phyloP scores from a whole-genome alignment of 2,113 vertebrate species.

The Triplophysa dalaica region DNA sequence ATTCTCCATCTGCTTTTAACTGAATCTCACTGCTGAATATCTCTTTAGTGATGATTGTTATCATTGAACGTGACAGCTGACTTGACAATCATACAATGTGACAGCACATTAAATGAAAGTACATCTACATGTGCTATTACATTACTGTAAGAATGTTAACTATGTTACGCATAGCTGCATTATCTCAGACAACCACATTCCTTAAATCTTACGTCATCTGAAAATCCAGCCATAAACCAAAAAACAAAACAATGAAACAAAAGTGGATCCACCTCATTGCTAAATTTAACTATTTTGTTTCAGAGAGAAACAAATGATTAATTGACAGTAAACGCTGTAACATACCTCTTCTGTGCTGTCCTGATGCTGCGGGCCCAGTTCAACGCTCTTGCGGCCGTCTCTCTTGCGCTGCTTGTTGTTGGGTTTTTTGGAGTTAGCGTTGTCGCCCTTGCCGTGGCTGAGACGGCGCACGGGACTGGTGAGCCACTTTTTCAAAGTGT shows the following conservation, averaged over 20 bases:
- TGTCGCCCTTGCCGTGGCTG: constrained; percentile 92
- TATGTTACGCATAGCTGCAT: neutral
- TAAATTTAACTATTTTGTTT: too few species aligned
- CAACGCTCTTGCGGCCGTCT: constrained; percentile 82
- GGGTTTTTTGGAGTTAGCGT: constrained; percentile 86
- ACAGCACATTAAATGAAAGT: neutral
- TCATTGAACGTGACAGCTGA: too few species aligned
- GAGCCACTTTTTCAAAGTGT: constrained; percentile 96
- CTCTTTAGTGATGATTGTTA: too few species aligned
- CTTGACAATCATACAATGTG: too few species aligned
- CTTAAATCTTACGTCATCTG: neutral
- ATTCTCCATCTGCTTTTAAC: too few species aligned
- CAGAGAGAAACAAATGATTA: neutral
- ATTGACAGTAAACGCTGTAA: neutral
- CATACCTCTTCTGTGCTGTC: constrained; percentile 55
- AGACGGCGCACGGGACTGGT: constrained; percentile 92
- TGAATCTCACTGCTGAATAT: too few species aligned
- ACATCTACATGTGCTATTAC: neutral
- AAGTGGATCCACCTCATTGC: too few species aligned
- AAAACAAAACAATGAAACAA: too few species aligned
- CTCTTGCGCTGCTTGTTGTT: constrained; percentile 83
- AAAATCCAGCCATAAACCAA: too few species aligned
- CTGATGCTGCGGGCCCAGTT: constrained; percentile 75
- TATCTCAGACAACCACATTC: neutral
- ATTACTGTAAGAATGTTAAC: neutral